phyloP scores from a whole-genome alignment of 2,888 invertebrate species.

The Athalia cordata region DNA sequence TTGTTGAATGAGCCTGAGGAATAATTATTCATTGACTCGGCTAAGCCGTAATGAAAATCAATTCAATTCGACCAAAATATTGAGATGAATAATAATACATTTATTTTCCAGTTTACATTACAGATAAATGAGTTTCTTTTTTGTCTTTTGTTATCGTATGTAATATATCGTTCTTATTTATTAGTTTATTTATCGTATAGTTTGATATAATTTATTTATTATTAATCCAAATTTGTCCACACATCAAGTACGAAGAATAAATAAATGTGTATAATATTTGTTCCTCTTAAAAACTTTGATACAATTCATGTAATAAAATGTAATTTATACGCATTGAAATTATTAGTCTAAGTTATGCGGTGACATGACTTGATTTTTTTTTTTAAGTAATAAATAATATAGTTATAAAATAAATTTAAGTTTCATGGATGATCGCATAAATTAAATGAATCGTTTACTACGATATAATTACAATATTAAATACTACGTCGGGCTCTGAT shows the following conservation, averaged over 20 bases:
- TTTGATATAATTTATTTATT: conserved; percentile 13
- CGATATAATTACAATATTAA: no score
- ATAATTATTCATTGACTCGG: background rate
- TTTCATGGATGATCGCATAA: no score
- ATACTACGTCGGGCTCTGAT: no score
- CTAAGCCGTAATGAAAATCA: background rate
- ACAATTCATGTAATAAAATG: background rate
- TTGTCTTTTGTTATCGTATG: background rate
- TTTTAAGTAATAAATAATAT: no score
- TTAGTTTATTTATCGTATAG: background rate
- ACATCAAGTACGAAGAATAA: background rate
- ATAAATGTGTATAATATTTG: background rate
- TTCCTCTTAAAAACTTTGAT: background rate
- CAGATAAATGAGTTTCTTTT: background rate
- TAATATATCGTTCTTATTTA: background rate
- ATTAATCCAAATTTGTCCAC: conserved; percentile 9
- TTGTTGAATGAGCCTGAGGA: background rate
- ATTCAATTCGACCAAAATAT: background rate
- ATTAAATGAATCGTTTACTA: no score
- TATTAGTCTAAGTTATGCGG: no score
- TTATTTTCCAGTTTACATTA: background rate
- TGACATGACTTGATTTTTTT: no score
- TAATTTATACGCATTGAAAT: no score
- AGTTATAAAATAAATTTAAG: no score
- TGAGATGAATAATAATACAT: background rate